Evolutionary conservation across 2,113 vertebrate species (phyloP), one percentile per base, ranked within the genome.

Genomic region (Hiodon alosoides): DNA sequence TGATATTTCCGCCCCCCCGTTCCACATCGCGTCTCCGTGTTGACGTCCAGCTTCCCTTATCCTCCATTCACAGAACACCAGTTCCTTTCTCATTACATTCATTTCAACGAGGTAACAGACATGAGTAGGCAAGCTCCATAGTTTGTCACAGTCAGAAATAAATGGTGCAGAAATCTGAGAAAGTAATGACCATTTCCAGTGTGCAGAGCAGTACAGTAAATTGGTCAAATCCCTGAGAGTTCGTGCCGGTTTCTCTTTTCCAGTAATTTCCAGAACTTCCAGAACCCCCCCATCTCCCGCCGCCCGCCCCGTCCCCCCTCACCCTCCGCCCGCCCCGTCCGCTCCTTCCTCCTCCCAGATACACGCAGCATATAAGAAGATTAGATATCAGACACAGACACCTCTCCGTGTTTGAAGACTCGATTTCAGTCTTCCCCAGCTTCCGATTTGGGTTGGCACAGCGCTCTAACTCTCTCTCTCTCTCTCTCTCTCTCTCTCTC

Each of bases 391-490:
- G 31, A 31, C n/a, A n/a, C 5, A 62, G 8, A n/a, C 14, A 6
- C 61, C 14, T 16, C 14, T 64, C 14, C 61, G 7, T 13, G 61
- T 16, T 16, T 16, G 3, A 16, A 4, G 61, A 13, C 14, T 14
- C 14, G 4, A n/a, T 62, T 6, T 11, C n/a, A 31, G 6, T 64
- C 14, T 64, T 64, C 61, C 61, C 61, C 3, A 7, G 3, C 11
- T 17, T 13, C 5, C 13, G 3, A 3, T 64, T 16, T 4, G 11
- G 6, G 3, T 64, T 16, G 14, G 14, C 17, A 7, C 14, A 13
- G 4, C n/a, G 16, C 51, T 46, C 79, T 81, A 72, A 31, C 51
- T 68, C 72, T 72, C 77, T 71, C 77, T 51, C 74, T 81, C 77
- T 79, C 58, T 31, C 2, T 69, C 59, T 77, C 77, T 61, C 61